phyloP scores from a whole-genome alignment of 1,140 invertebrate genomes.

The Euwallacea similis region DNA sequence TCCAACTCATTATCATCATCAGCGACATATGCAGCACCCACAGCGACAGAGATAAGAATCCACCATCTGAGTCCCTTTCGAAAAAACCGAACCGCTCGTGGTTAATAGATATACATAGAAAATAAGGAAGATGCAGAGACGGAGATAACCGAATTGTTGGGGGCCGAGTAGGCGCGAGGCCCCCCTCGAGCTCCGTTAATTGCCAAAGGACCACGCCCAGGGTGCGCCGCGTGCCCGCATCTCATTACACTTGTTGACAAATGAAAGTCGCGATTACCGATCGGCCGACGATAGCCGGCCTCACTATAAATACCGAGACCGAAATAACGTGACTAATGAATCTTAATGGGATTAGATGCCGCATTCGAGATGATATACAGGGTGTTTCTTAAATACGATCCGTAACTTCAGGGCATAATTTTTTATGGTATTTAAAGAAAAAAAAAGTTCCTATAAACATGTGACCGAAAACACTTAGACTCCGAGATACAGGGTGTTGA shows the following conservation, averaged over 20 bases:
- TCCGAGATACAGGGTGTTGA: too few relatives aligned
- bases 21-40: not conserved
- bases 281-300: constrained; percentile 41
- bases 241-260: constrained; percentile 55
- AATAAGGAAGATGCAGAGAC: constrained; percentile 13
- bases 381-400: too few relatives aligned
- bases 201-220: constrained; percentile 51
- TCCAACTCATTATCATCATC: not conserved
- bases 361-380: too few relatives aligned
- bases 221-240: constrained; percentile 53
- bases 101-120: constrained; percentile 18
- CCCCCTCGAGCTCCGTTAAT: constrained; percentile 50
- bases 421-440: too few relatives aligned
- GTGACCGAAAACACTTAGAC: too few relatives aligned
- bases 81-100: constrained; percentile 1
- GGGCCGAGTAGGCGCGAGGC: constrained; percentile 37
- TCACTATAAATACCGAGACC: constrained; percentile 35
- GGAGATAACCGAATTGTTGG: constrained; percentile 18
- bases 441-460: too few relatives aligned
- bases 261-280: constrained; percentile 51
- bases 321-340: constrained; percentile 39
- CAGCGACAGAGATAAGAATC: not conserved
- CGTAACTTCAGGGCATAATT: too few relatives aligned
- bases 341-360: constrained; percentile 27
- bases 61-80: not conserved